Conservation (phyloP, 1,140 invertebrate genomes). For the Bombus soroeensis region DNA sequence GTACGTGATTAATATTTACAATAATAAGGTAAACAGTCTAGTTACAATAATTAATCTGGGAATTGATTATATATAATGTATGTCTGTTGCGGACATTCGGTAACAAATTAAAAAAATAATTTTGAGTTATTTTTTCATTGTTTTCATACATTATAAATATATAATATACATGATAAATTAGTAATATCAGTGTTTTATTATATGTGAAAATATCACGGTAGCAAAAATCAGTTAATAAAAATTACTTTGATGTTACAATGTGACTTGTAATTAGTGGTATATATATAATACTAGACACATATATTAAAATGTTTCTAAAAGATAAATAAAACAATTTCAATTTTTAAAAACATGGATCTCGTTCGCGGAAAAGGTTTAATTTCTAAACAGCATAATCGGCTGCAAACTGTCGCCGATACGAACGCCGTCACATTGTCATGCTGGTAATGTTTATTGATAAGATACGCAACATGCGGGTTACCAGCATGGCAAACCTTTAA, state of each 20-base stretch:
- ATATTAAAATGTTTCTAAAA: neutral
- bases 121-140: no score
- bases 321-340: neutral
- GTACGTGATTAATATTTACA: no score
- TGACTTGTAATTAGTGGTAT: neutral
- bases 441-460: constrained; percentile 78
- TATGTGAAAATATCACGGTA: neutral
- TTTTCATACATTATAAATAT: no score
- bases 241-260: no score
- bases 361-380: constrained; percentile 22
- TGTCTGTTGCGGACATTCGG: no score
- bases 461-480: constrained; percentile 71
- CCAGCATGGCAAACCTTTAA: constrained; percentile 66
- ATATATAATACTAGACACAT: neutral
- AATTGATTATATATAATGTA: no score
- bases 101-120: no score
- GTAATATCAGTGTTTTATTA: neutral
- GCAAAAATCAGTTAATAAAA: neutral
- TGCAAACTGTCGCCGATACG: constrained; percentile 38
- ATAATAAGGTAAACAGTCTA: no score
- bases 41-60: no score
- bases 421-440: constrained; percentile 59
- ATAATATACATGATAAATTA: no score
- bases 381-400: neutral
- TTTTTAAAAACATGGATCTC: neutral